phyloP scores from a whole-genome alignment of 53 echinoderm and acorn worm species.

The Antedon mediterranea region DNA sequence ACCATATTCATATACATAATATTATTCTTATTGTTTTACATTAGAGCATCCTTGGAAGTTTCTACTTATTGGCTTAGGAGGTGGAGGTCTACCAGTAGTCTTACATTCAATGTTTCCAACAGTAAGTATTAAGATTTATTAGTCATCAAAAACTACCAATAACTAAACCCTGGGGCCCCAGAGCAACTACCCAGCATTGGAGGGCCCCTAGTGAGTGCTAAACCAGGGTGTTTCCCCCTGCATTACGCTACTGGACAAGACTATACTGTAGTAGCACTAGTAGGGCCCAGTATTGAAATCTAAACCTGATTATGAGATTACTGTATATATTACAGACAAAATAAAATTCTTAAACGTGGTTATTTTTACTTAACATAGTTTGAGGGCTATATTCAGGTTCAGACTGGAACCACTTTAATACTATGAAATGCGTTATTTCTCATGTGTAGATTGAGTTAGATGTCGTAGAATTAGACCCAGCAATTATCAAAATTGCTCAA shows the following conservation, averaged over 20 bases:
- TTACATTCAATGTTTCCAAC: slow-evolving; percentile 43
- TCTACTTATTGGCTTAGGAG: slow-evolving; percentile 54
- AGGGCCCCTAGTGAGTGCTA: too few species aligned
- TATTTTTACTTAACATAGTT: too few species aligned
- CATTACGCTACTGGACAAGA: background rate
- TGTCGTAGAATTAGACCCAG: slow-evolving; percentile 48
- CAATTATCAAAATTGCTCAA: slow-evolving; percentile 35
- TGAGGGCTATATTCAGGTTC: too few species aligned
- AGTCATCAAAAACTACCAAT: too few species aligned
- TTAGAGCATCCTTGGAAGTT: slow-evolving; percentile 15
- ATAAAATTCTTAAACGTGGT: too few species aligned
- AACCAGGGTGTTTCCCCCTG: background rate
- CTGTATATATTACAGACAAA: too few species aligned
- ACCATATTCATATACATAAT: background rate
- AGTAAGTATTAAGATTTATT: slow-evolving; percentile 30
- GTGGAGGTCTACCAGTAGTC: slow-evolving; percentile 44
- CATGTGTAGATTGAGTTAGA: slow-evolving; percentile 31
- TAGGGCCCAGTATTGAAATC: too few species aligned
- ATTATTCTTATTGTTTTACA: background rate
- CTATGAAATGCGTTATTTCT: too few species aligned
- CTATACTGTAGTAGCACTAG: background rate
- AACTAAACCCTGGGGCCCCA: too few species aligned
- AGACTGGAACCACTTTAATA: too few species aligned
- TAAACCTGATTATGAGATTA: too few species aligned
- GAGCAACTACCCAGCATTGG: too few species aligned